Conservation (phyloP, 2,797 vertebrate species). For the Pantherophis alleghaniensis region DNA sequence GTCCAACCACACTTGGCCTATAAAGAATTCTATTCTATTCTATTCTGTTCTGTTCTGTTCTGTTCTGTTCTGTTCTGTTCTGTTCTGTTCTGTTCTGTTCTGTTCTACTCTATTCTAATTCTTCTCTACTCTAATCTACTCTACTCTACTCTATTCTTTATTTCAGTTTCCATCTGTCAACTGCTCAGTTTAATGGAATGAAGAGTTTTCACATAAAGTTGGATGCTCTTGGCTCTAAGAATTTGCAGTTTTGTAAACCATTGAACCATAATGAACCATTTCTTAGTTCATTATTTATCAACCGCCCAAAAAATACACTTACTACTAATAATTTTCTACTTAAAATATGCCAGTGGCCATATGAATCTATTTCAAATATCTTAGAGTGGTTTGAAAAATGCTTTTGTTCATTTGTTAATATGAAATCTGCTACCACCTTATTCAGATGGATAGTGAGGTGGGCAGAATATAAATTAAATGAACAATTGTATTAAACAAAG, state of each 20-base stretch:
- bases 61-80: no score
- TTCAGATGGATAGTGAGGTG: background rate
- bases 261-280: background rate
- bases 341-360: background rate
- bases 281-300: background rate
- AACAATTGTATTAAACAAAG: no score
- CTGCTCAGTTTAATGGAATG: background rate
- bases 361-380: background rate
- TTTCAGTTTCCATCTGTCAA: background rate
- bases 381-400: background rate
- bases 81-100: no score
- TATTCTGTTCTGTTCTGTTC: no score
- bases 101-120: no score
- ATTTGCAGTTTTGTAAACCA: background rate
- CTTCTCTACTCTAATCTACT: no score
- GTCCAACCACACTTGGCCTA: no score
- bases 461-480: background rate
- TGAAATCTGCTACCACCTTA: background rate
- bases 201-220: background rate
- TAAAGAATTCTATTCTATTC: no score
- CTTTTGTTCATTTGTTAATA: background rate
- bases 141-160: accelerated
- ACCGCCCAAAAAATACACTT: background rate
- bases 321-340: background rate
- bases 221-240: background rate